These are phyloP conservation scores for Passer montanus DNA, from an alignment of 2,113 vertebrate genomes.

Conservation along the genomic window DNA sequence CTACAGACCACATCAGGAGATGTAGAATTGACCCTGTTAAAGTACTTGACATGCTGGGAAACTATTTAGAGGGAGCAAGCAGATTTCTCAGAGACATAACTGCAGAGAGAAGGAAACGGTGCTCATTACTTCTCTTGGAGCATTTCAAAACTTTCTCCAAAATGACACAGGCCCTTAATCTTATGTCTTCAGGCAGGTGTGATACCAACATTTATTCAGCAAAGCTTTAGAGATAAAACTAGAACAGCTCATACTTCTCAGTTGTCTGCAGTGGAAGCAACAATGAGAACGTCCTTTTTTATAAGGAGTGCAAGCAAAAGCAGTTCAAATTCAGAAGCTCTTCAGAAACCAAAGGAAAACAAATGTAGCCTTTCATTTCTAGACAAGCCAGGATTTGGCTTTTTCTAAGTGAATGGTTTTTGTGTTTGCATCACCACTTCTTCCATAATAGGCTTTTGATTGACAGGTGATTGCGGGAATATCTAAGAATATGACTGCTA, in stretches of 20 bases:
- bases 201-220: background rate
- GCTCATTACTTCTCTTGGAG: background rate
- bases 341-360: constrained; percentile 8
- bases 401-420: background rate
- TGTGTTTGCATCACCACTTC: background rate
- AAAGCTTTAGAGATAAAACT: background rate
- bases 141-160: background rate
- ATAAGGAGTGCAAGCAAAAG: background rate
- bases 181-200: background rate
- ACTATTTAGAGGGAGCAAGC: background rate
- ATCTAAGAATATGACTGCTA: constrained; percentile 55
- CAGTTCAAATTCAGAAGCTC: background rate
- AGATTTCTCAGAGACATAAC: background rate
- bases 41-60: background rate
- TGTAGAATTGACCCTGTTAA: background rate
- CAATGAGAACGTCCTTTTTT: background rate
- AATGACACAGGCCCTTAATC: background rate
- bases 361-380: background rate
- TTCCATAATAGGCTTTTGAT: constrained; percentile 7
- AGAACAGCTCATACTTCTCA: background rate
- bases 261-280: background rate
- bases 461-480: constrained; percentile 33
- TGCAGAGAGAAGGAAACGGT: background rate
- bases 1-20: background rate
- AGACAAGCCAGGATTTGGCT: background rate